A percentile compares a stretch with the other conserved stretches of the same genome.
phyloP scores from a whole-genome alignment of 2,888 invertebrate genomes.

The Nasonovia ribisnigri region DNA sequence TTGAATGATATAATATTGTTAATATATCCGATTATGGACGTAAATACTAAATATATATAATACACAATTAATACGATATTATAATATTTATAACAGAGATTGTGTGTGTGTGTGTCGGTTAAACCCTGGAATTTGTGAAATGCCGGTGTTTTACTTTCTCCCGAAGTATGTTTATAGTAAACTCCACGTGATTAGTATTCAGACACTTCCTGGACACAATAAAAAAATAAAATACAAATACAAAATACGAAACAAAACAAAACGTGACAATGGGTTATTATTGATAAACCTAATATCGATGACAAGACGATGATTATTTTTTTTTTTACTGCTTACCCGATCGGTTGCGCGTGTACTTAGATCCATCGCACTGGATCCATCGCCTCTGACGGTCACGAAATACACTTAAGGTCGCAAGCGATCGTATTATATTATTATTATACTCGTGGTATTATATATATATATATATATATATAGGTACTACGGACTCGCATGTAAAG shows the following conservation, averaged over 20 bases:
- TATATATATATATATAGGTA: neutral
- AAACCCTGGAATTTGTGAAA: slow-evolving; percentile 62
- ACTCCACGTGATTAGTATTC: slow-evolving; percentile 59
- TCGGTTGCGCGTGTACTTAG: neutral
- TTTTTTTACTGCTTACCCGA: neutral
- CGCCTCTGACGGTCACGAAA: neutral
- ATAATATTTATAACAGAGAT: neutral
- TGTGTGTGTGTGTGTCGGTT: slow-evolving; percentile 15
- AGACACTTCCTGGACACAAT: slow-evolving; percentile 53
- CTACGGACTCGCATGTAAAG: slow-evolving; percentile 35
- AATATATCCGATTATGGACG: neutral
- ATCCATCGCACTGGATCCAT: neutral
- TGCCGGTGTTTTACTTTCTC: slow-evolving; percentile 63
- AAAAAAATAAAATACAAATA: slow-evolving; percentile 20
- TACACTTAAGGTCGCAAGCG: slow-evolving; percentile 21
- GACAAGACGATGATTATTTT: slow-evolving; percentile 41
- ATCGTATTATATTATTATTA: slow-evolving; percentile 21
- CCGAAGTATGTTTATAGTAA: slow-evolving; percentile 50
- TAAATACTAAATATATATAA: neutral
- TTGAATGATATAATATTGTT: neutral
- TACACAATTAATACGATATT: neutral
- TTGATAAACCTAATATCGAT: slow-evolving; percentile 44
- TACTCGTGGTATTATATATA: neutral
- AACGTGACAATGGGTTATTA: slow-evolving; percentile 57
- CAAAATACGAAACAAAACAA: slow-evolving; percentile 8